Evolutionary conservation across 2,797 vertebrate species (phyloP).

Genomic region (Molossus alvarezi): DNA sequence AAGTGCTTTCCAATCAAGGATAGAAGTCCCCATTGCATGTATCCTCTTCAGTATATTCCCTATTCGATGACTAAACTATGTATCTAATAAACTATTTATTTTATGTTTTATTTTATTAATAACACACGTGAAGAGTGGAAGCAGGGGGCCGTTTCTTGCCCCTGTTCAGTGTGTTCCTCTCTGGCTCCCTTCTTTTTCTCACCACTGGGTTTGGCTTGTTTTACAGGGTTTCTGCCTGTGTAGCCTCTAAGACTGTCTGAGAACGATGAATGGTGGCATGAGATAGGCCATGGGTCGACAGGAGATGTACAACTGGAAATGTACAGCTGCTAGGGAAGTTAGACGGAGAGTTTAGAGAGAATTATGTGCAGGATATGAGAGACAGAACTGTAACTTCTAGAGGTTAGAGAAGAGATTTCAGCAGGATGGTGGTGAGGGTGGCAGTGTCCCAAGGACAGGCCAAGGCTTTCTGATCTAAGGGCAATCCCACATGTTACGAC

Average conservation of each 20-base stretch:
- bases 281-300: neutral
- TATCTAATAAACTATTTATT: neutral
- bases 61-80: neutral
- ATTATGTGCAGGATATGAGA: neutral
- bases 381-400: neutral
- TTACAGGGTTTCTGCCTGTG: neutral
- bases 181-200: neutral
- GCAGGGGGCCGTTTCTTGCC: neutral
- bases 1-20: neutral
- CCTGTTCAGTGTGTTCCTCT: neutral
- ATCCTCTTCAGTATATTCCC: neutral
- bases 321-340: neutral
- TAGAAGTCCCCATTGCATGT: neutral
- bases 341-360: neutral
- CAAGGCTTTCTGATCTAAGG: neutral
- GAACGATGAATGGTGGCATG: neutral
- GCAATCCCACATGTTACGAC: neutral
- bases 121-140: neutral
- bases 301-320: neutral
- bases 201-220: neutral
- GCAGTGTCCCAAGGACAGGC: neutral
- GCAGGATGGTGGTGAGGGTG: neutral
- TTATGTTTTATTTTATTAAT: slow-evolving; percentile 48
- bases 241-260: neutral
- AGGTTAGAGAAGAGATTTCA: slow-evolving; percentile 1